phyloP scores from a whole-genome alignment of 2,888 invertebrate species.

The Erebia palarica region DNA sequence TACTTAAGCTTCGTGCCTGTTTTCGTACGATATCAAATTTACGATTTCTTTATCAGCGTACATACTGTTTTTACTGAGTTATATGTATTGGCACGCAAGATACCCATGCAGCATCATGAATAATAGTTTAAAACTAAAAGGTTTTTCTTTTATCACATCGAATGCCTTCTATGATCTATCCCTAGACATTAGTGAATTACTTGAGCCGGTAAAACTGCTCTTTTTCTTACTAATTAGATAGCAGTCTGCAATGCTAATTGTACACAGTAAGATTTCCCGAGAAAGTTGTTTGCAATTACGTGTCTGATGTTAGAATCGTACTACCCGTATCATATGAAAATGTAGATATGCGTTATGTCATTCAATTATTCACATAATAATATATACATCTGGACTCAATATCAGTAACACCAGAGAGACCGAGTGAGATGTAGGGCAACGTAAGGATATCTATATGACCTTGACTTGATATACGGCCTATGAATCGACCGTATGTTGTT shows the following conservation, averaged over 20 bases:
- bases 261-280: slow-evolving; percentile 17
- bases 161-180: not conserved
- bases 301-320: slow-evolving; percentile 9
- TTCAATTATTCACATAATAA: not conserved
- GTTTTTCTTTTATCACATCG: not conserved
- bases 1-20: no score
- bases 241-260: slow-evolving; percentile 18
- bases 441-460: slow-evolving; percentile 51
- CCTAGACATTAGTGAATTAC: not conserved
- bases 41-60: no score
- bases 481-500: slow-evolving; percentile 32
- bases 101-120: not conserved
- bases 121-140: not conserved
- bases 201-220: slow-evolving; percentile 11
- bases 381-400: slow-evolving; percentile 7
- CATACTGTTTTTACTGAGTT: no score
- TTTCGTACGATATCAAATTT: no score
- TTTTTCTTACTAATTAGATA: slow-evolving; percentile 19
- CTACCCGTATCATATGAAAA: slow-evolving; percentile 13
- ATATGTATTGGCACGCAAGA: no score
- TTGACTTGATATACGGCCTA: slow-evolving; percentile 50
- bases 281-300: slow-evolving; percentile 25
- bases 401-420: slow-evolving; percentile 20
- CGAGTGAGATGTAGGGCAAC: slow-evolving; percentile 38
- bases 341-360: not conserved